Conservation (phyloP, 2,888 invertebrate genomes). For the Ptilodon capucinus region DNA sequence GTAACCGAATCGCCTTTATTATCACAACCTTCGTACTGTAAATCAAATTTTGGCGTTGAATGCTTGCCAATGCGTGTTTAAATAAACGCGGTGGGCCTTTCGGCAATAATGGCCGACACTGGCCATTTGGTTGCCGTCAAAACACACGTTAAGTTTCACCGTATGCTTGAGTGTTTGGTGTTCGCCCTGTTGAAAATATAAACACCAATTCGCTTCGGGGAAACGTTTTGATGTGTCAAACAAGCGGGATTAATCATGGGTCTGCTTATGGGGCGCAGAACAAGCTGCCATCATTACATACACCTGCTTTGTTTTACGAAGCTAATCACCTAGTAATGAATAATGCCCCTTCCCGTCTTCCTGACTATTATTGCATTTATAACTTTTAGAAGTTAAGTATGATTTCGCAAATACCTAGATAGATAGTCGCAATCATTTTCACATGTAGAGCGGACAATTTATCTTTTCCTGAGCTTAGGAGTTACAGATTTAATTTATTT, state of each 20-base stretch:
- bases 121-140: constrained; percentile 28
- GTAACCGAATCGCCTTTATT: constrained; percentile 24
- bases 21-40: constrained; percentile 40
- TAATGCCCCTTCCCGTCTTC: too few relatives aligned
- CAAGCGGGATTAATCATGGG: constrained; percentile 32
- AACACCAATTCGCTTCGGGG: constrained; percentile 17
- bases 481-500: background rate
- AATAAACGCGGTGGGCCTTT: constrained; percentile 34
- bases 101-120: constrained; percentile 24
- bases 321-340: too few relatives aligned
- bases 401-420: too few relatives aligned
- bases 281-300: background rate
- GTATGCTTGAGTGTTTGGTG: constrained; percentile 18
- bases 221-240: constrained; percentile 32
- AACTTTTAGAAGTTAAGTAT: too few relatives aligned
- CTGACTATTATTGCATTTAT: too few relatives aligned
- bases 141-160: constrained; percentile 20
- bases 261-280: constrained; percentile 10
- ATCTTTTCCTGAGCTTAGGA: background rate
- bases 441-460: too few relatives aligned
- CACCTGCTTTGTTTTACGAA: too few relatives aligned
- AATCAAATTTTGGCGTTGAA: constrained; percentile 51
- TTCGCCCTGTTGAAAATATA: constrained; percentile 25
- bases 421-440: too few relatives aligned
- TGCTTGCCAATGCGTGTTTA: constrained; percentile 47